Base-by-base conservation (phyloP, 2,797 vertebrate species). In the Anguilla pacifica region DNA sequence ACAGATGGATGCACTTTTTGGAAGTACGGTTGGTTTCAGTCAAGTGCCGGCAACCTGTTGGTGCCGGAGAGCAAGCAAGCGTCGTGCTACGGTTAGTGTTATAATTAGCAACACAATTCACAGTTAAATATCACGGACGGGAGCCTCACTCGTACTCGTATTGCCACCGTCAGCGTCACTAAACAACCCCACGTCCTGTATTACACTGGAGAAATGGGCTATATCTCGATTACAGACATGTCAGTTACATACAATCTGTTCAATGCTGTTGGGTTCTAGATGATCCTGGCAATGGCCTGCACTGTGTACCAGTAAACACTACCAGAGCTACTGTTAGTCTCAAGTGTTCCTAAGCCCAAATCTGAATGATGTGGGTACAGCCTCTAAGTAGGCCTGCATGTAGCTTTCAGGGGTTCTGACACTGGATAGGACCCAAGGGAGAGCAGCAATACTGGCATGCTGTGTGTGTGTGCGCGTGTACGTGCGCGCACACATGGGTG, bases 71-170 rank as follows among this genome's bases (percentile, higher is more conserved):
- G 55, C 39, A 87, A 57, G 46, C 25, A 72, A n/a, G 43, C 51
- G 64, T 49, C n/a, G 35, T 83, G 55, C 39, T 53, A 83, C 17
- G 39, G 87, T 87, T 87, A 87, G 81, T 87, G 86, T 87, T 87
- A 67, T 22, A 83, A 64, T 28, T 35, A 55, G 31, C 43, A 17
- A 84, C 61, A 53, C 64, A 67, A 84, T 84, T 83, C 61, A 84
- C 82, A 39, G 51, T 70, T 72, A 72, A 46, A 10, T 31, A 31
- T 84, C n/a, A 55, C 59, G 55, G 43, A 22, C 13, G 46, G 79
- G 46, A 67, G 77, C 77, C 77, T 49, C 0, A 25, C 13, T 46
- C 15, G 25, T 57, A n/a, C 25, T 84, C n/a, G 11, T 28, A 57
- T 17, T 49, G 13, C 3, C 28, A 64, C n/a, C 28, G n/a, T 17